A percentile compares a stretch with the other conserved stretches of the same genome.
These are phyloP conservation scores for Steinernema carpocapsae DNA, from an alignment of 2,888 invertebrate genomes.

Conservation along the genomic window DNA sequence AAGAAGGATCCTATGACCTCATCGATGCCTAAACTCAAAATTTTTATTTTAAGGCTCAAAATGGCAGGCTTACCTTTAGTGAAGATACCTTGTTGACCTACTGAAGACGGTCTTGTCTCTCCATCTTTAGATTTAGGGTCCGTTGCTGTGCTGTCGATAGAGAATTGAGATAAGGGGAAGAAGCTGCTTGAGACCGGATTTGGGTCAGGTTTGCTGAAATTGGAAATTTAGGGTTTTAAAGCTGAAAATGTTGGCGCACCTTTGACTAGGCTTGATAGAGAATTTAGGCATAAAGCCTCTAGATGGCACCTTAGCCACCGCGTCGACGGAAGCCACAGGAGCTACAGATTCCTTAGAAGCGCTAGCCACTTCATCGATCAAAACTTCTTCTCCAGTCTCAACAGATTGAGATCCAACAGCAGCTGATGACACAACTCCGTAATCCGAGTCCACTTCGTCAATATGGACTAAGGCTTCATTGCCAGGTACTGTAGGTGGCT, in stretches of 20 bases:
- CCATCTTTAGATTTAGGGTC: slow-evolving; percentile 9
- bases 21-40: neutral
- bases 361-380: neutral
- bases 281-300: slow-evolving; percentile 25
- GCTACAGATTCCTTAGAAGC: neutral
- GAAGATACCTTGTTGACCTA: neutral
- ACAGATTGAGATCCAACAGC: neutral
- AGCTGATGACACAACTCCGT: neutral
- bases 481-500: slow-evolving; percentile 1
- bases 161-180: slow-evolving; percentile 7
- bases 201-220: slow-evolving; percentile 5
- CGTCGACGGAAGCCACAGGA: neutral
- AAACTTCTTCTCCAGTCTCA: neutral
- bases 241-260: no score
- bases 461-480: slow-evolving; percentile 10
- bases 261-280: slow-evolving; percentile 19
- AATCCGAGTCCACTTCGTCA: slow-evolving; percentile 12
- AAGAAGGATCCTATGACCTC: slow-evolving; percentile 15
- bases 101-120: slow-evolving; percentile 9
- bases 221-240: no score
- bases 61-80: neutral
- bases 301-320: neutral
- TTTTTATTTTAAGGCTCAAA: neutral
- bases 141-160: slow-evolving; percentile 4
- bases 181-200: neutral